Conservation (phyloP, 2,113 vertebrate species). For the Jaculus jaculus region DNA sequence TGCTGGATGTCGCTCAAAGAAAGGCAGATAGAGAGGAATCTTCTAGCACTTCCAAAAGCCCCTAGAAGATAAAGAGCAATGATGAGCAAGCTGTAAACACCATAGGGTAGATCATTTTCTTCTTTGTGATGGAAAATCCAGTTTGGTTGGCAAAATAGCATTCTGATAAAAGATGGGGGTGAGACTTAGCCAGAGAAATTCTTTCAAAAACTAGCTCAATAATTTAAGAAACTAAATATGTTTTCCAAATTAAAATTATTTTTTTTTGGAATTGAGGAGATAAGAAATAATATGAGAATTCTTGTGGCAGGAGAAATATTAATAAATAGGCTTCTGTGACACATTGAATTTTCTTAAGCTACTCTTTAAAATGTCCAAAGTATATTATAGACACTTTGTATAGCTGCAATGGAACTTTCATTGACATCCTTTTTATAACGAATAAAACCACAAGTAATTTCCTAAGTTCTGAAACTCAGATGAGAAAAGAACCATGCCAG, state of each 20-base stretch:
- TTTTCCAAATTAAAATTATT: background rate
- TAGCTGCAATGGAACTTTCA: background rate
- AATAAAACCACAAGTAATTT: background rate
- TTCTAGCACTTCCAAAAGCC: background rate
- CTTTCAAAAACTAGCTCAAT: background rate
- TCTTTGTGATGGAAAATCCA: background rate
- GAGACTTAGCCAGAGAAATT: background rate
- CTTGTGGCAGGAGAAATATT: background rate
- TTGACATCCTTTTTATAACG: background rate
- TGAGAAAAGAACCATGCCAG: background rate
- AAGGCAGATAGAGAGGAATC: rapidly evolving
- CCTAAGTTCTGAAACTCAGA: background rate
- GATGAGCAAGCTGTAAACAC: background rate
- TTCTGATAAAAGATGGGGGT: background rate
- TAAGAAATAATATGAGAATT: background rate
- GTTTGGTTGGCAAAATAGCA: background rate
- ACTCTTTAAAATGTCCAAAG: background rate
- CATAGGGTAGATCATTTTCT: too few species aligned
- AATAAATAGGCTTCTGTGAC: background rate
- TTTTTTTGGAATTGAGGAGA: background rate
- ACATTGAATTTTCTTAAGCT: background rate
- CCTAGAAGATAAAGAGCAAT: background rate
- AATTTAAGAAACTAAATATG: background rate
- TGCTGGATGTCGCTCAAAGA: background rate
- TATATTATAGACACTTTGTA: background rate